Conservation (phyloP, 2,113 vertebrate genomes). For the Hystrix brachyura region DNA sequence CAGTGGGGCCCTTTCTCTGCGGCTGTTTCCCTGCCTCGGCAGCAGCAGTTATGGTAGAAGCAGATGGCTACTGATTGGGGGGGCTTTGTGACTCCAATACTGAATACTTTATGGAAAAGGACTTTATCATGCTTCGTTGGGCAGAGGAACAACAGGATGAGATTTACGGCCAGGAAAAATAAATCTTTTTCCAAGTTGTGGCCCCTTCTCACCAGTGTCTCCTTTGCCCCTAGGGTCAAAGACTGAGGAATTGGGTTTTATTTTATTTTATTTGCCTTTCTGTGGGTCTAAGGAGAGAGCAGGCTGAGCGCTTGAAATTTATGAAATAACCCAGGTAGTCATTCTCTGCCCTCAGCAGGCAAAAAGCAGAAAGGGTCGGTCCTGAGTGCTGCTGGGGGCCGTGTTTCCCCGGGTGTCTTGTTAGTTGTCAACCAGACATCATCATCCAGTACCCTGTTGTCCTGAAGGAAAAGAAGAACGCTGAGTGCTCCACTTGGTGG, state of each 20-base stretch:
- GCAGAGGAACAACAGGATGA: slow-evolving; percentile 90
- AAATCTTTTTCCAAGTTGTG: slow-evolving; percentile 90
- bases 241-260: slow-evolving; percentile 54
- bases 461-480: background rate
- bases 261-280: slow-evolving; percentile 59
- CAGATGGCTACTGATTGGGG: slow-evolving; percentile 95
- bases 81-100: slow-evolving; percentile 92
- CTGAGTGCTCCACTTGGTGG: background rate
- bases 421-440: background rate
- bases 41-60: slow-evolving; percentile 91
- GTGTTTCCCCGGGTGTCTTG: background rate
- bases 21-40: slow-evolving; percentile 86
- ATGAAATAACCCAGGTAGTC: background rate
- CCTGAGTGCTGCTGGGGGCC: background rate
- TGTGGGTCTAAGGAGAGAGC: background rate
- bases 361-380: background rate
- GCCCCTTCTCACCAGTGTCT: slow-evolving; percentile 85
- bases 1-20: slow-evolving; percentile 90
- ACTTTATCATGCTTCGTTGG: slow-evolving; percentile 93
- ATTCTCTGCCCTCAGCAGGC: background rate
- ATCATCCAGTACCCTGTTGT: background rate
- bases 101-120: slow-evolving; percentile 94
- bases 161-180: slow-evolving; percentile 91
- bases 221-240: slow-evolving; percentile 67
- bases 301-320: background rate